Evolutionary conservation across 2,888 invertebrate species (phyloP).

Genomic region (Meta bourneti): DNA sequence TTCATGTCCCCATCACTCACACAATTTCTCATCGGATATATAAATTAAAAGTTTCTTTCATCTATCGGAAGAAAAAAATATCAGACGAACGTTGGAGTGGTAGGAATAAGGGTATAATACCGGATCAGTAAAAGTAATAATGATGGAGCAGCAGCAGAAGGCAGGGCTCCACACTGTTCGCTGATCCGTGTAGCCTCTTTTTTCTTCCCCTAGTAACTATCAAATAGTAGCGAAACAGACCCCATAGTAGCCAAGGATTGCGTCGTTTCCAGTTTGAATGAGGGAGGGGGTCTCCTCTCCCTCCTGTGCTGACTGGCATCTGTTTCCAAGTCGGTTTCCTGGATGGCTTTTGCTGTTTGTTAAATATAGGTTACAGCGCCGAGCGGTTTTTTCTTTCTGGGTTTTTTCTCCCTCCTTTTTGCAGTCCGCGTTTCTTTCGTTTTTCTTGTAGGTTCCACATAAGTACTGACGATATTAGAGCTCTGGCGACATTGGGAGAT

Average conservation of each 20-base stretch:
- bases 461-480: slow-evolving; percentile 42
- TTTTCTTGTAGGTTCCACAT: neutral
- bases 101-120: no score
- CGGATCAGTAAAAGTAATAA: neutral
- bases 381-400: neutral
- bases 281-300: slow-evolving; percentile 20
- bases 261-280: slow-evolving; percentile 10
- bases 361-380: slow-evolving; percentile 72
- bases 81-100: no score
- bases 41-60: no score
- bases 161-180: neutral
- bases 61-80: no score
- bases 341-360: slow-evolving; percentile 55
- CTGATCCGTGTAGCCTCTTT: neutral
- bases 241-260: slow-evolving; percentile 3
- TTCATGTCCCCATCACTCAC: neutral
- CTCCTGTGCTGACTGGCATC: slow-evolving; percentile 40
- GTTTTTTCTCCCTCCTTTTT: slow-evolving; percentile 15
- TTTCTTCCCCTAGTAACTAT: slow-evolving; percentile 16
- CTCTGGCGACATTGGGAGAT: slow-evolving; percentile 43
- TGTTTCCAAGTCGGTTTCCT: slow-evolving; percentile 61
- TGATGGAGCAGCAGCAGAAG: neutral
- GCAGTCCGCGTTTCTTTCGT: neutral
- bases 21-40: neutral
- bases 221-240: neutral